Percentiles rank a stretch among this genome's conserved stretches.
These are phyloP conservation scores for Blastomussa wellsi DNA, from an alignment of 92 coral and sea anemone genomes.

Conservation along the genomic window DNA sequence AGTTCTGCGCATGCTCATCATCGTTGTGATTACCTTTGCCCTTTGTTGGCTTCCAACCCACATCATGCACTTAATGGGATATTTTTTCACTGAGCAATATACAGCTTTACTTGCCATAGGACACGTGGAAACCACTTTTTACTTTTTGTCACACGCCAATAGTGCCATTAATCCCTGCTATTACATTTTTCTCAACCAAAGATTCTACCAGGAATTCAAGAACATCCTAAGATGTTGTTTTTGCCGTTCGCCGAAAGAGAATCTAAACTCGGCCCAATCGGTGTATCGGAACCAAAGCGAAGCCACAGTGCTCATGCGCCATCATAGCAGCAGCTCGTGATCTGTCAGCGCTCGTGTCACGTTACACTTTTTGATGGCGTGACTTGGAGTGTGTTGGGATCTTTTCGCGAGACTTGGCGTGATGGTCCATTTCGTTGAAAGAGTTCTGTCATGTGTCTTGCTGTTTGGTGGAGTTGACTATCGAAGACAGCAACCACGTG, in stretches of 20 bases:
- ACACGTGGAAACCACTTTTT: constrained; percentile 56
- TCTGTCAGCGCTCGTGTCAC: neutral
- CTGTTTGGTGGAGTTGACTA: neutral
- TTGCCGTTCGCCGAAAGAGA: constrained; percentile 18
- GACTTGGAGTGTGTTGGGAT: neutral
- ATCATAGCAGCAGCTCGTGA: constrained; percentile 2
- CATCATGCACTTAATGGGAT: constrained; percentile 58
- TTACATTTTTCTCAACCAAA: constrained; percentile 70
- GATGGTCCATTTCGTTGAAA: neutral
- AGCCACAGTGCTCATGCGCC: constrained; percentile 2
- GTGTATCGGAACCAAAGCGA: neutral
- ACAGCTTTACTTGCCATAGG: constrained; percentile 18
- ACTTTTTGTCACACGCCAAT: constrained; percentile 81
- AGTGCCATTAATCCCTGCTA: constrained; percentile 83
- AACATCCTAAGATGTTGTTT: constrained; percentile 52
- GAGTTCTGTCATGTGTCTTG: neutral
- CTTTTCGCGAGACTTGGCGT: neutral
- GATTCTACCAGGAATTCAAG: constrained; percentile 73
- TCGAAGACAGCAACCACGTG: neutral
- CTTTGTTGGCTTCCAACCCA: constrained; percentile 88
- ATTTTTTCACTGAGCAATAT: constrained; percentile 48
- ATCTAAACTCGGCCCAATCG: neutral
- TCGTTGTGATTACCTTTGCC: constrained; percentile 72
- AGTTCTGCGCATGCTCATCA: constrained; percentile 85
- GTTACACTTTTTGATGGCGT: neutral